Evolutionary conservation across 2,797 vertebrate genomes (phyloP), one percentile per base, ranked within the genome.

Genomic region (Sebastes baramenuke): DNA sequence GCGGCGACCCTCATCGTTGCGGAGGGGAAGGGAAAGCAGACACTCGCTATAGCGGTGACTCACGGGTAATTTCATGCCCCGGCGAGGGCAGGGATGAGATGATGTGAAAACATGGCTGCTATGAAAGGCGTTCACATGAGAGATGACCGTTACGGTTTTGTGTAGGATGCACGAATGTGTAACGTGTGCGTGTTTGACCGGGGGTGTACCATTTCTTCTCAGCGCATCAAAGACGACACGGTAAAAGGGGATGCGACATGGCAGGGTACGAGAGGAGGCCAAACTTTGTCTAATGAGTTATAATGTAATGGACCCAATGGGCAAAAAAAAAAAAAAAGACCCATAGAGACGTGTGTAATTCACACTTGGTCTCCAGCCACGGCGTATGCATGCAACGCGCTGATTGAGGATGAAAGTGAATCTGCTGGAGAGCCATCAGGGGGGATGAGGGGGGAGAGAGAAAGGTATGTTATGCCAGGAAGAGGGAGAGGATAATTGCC

Each of bases 31-130:
- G 88, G 92, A 90, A 93, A 93, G 75, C 56, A 86, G 85, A 93
- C 83, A 82, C 73, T 90, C 11, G 59, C 68, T 49, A 52, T 52
- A 70, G 81, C 72, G 55, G 78, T 93, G 90, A 94, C 85, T 94
- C 92, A 93, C 30, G 64, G 75, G 86, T 92, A 89, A 92, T 89
- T 85, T 92, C 79, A 91, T 86, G 88, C 84, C 69, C 77, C 70
- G 42, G 72, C 58, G 69, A 89, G 84, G 75, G 81, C 49, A 82
- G 72, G 72, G 75, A 87, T 83, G 75, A 88, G 75, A 82, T 71
- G 83, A 89, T 87, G 69, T 81, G 80, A 89, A 92, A 89, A 89
- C 88, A 89, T 67, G 68, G 71, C 66, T 64, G 72, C 76, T 46
- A 67, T 64, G 62, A 82, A 85, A 81, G 75, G 64, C 27, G 2